Evolutionary conservation across 2,113 vertebrate genomes (phyloP), one percentile per base, ranked within the genome.

Genomic region (Sinocyclocheilus maitianheensis): DNA sequence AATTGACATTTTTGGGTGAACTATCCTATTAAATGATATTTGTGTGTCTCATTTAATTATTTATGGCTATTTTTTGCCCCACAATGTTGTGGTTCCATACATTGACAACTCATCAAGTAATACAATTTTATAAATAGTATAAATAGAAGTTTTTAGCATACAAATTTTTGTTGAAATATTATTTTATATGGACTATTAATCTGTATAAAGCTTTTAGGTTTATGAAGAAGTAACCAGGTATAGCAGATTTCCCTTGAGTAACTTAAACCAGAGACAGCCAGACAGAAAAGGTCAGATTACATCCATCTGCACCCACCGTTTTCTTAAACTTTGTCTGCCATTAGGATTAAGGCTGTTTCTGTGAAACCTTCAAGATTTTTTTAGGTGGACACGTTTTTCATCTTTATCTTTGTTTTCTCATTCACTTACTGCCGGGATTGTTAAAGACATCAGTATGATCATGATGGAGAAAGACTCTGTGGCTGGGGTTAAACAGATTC

Each of bases 241-340:
- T 65, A 18, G 13, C 13, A 3, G 0, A 10, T 77, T 77, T 24
- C 46, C 14, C 24, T 30, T 55, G 75, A 20, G 48, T 48, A 65
- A 46, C 13, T 63, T 46, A 46, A 65, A 48, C 18, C 48, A 11
- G 26, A 72, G 69, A 40, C 69, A 40, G 48, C 43, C 24, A 48
- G 51, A 87, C 83, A 26, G 60, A 80, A 78, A 60, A 79, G 75
- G 24, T 84, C 71, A 84, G n/a, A 88, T 65, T 78, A 67, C 75
- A 34, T 34, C 58, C 81, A 77, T 65, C 87, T 76, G 67, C 7
- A n/a, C 7, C 46, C 13, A 10, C 40, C 92, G 91, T 92, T 93
- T 92, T 91, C 89, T 89, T 89, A 86, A 90, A 90, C 87, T 85
- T 75, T 53, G 53, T 87, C 86, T 86, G 84, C 78, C 88, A 84